A percentile compares a stretch with the other conserved stretches of the same genome.
Conservation (phyloP, 2,888 invertebrate genomes). For the Dicyrtomina minuta region DNA sequence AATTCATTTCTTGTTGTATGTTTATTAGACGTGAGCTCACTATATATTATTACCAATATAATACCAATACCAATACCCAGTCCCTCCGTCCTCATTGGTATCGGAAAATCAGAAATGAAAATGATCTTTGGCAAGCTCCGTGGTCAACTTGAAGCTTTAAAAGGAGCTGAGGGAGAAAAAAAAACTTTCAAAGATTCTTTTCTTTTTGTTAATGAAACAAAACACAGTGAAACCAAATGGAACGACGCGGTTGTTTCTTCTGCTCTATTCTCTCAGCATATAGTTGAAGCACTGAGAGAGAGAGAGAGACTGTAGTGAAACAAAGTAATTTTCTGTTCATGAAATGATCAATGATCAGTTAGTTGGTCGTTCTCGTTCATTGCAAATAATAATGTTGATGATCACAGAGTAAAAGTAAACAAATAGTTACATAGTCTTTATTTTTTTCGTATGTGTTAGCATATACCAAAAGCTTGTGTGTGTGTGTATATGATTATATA, state of each 20-base stretch:
- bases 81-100: too few relatives aligned
- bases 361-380: too few relatives aligned
- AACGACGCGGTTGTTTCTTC: neutral
- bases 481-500: too few relatives aligned
- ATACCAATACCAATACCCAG: neutral
- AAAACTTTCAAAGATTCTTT: conserved; percentile 28
- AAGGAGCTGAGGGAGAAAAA: conserved; percentile 25
- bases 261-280: neutral
- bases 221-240: neutral
- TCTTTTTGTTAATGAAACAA: conserved; percentile 21
- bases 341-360: too few relatives aligned
- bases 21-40: too few relatives aligned
- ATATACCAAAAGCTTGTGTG: too few relatives aligned
- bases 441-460: neutral
- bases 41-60: conserved; percentile 6
- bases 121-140: too few relatives aligned
- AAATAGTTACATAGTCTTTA: neutral
- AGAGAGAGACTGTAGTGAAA: neutral
- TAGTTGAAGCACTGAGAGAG: too few relatives aligned
- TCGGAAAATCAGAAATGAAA: too few relatives aligned
- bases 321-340: neutral
- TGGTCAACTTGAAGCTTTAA: conserved; percentile 32
- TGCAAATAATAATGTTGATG: too few relatives aligned
- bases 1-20: too few relatives aligned
- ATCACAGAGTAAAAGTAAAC: too few relatives aligned